Conservation (phyloP, 2,888 invertebrate genomes). For the Brenthis hecate region DNA sequence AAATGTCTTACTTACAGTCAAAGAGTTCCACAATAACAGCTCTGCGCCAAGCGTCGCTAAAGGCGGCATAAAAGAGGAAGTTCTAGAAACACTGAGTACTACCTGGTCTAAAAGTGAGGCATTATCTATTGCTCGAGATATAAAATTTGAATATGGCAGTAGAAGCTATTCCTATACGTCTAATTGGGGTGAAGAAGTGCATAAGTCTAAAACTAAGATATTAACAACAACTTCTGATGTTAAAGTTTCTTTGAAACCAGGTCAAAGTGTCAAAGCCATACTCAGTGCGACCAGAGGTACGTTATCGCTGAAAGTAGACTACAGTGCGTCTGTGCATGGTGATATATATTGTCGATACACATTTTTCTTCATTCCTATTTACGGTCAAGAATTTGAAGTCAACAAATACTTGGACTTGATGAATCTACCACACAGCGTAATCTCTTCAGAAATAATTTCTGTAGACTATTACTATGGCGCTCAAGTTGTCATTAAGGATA, state of each 20-base stretch:
- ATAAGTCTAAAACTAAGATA: not conserved
- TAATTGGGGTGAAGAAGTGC: not conserved
- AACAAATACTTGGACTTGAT: too few relatives aligned
- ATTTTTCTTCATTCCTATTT: too few relatives aligned
- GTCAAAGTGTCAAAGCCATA: not conserved
- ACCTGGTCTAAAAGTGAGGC: too few relatives aligned
- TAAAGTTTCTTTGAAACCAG: not conserved
- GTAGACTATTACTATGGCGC: too few relatives aligned
- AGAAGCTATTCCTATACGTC: too few relatives aligned
- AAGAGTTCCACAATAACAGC: slow-evolving; percentile 3
- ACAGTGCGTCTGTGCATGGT: not conserved
- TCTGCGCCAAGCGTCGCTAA: not conserved
- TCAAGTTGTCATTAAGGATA: too few relatives aligned
- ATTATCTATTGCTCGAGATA: too few relatives aligned
- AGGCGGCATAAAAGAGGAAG: slow-evolving; percentile 2
- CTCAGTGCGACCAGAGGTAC: not conserved
- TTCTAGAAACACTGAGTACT: not conserved
- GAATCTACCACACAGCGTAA: too few relatives aligned
- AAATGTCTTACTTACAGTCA: not conserved
- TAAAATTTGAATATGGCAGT: too few relatives aligned
- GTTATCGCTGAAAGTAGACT: not conserved
- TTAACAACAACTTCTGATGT: not conserved
- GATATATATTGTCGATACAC: too few relatives aligned
- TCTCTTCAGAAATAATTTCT: too few relatives aligned
- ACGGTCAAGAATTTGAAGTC: too few relatives aligned